phyloP scores from a whole-genome alignment of 2,113 vertebrate species.

The Siniperca knerii region DNA sequence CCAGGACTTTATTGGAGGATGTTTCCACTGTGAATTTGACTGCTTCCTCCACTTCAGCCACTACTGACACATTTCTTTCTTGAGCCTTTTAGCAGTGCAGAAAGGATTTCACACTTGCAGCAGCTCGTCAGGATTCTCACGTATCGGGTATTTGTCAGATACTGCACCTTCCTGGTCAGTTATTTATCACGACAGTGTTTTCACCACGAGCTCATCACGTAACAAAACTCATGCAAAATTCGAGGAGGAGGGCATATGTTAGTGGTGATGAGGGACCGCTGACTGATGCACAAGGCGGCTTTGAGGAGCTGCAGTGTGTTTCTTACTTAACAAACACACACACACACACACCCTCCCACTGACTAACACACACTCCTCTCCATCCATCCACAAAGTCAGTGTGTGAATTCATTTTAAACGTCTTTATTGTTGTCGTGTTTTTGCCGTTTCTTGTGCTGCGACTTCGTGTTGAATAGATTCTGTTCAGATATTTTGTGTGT shows the following conservation, averaged over 20 bases:
- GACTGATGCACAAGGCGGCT: not conserved
- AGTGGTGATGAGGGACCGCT: not conserved
- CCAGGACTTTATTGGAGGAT: not conserved
- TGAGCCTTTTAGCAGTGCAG: not conserved
- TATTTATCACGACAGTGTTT: not conserved
- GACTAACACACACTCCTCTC: not conserved
- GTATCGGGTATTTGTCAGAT: not conserved
- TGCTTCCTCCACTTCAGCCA: not conserved
- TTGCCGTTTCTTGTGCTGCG: not conserved
- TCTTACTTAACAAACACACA: conserved; percentile 6
- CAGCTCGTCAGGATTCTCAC: not conserved
- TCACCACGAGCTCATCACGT: not conserved
- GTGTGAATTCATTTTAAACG: not conserved
- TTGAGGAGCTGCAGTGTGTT: conserved; percentile 13
- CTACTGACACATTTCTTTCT: not conserved
- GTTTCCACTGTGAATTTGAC: not conserved
- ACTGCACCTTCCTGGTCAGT: not conserved
- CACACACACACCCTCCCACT: conserved; percentile 15
- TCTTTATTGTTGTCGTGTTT: not conserved
- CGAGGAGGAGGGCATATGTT: not conserved
- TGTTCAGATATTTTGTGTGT: conserved; percentile 1
- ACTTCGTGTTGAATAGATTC: not conserved
- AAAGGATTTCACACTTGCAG: not conserved
- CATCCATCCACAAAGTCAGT: not conserved
- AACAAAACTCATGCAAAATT: conserved; percentile 25